Base-by-base conservation (phyloP, 2,888 invertebrate species). In the Lochmaea capreae region DNA sequence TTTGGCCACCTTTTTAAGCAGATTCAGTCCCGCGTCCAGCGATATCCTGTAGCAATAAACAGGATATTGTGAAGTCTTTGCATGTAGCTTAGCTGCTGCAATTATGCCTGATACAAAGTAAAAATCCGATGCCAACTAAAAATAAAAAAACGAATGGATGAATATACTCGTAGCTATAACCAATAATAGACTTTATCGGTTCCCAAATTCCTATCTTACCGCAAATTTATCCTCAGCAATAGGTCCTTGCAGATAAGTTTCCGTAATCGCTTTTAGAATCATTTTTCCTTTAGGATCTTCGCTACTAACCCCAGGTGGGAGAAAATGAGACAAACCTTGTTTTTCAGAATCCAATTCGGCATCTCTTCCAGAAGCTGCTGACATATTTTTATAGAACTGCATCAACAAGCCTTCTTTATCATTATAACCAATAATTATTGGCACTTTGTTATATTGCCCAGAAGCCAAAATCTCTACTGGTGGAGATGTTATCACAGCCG, bases 391-490 rank as follows among this genome's bases (percentile, higher is more conserved):
- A 63, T 63, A 11, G 14, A 49, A 46, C 46, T 58, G 63, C 6
- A 71, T 16, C n/a, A 72, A 62, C 66, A 85, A 75, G 46, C 85
- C 86, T 81, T 87, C 87, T 65, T 80, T 79, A 14, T 80, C 76
- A 52, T 80, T 84, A 63, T 82, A 86, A 5, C 86, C 86, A 65
- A 85, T 82, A 33, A 87, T 80, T 8, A 86, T 71, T 8, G 87
- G 87, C 3, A 87, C 84, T 69, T 84, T 81, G 43, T 81, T 83
- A 76, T 83, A 86, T 49, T 70, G 14, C 5, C 75, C 72, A 59
- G 63, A 58, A n/a, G 14, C 18, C 4, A 75, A 11, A 43, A 75
- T 6, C 63, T 70, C 33, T 6, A 18, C 52, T 8, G 75, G 66
- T 12, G 33, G 39, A 10, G 65, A 6, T 11, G 65, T 62, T 9